Evolutionary conservation across 2,797 vertebrate genomes (phyloP).

Genomic region (Coreius guichenoti): DNA sequence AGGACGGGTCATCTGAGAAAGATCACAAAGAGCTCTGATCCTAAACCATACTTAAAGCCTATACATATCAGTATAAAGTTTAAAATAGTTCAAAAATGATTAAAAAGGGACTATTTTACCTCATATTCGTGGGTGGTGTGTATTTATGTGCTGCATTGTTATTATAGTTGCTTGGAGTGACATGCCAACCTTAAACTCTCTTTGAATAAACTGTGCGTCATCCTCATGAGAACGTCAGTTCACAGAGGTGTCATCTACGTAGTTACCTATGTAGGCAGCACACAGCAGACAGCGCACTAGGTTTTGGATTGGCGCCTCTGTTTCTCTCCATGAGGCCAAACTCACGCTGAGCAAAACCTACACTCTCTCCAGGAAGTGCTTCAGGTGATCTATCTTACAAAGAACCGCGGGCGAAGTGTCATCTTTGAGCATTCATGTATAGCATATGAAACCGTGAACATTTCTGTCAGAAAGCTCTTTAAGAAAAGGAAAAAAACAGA

Average conservation of each 20-base stretch:
- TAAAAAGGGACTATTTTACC: not conserved
- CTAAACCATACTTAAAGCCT: too few species aligned
- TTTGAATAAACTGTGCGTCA: not conserved
- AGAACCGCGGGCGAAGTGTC: not conserved
- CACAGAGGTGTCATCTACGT: not conserved
- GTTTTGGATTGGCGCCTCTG: not conserved
- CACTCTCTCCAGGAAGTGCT: conserved; percentile 52
- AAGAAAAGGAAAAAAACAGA: not conserved
- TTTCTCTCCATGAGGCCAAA: conserved; percentile 47
- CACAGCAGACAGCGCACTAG: not conserved
- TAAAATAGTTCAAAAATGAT: not conserved
- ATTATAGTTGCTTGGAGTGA: not conserved
- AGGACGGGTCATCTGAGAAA: too few species aligned
- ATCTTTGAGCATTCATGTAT: not conserved
- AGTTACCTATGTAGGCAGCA: not conserved
- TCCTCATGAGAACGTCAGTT: not conserved
- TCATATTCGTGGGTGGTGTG: not conserved
- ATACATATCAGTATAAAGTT: not conserved
- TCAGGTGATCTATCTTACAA: conserved; percentile 49
- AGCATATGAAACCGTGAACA: not conserved
- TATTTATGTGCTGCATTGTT: not conserved
- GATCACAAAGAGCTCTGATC: too few species aligned
- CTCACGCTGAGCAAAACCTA: conserved; percentile 48
- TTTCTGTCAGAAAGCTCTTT: not conserved
- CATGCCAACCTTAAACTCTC: not conserved